phyloP scores from a whole-genome alignment of 2,888 invertebrate species.

The Leptinotarsa tumamoca region DNA sequence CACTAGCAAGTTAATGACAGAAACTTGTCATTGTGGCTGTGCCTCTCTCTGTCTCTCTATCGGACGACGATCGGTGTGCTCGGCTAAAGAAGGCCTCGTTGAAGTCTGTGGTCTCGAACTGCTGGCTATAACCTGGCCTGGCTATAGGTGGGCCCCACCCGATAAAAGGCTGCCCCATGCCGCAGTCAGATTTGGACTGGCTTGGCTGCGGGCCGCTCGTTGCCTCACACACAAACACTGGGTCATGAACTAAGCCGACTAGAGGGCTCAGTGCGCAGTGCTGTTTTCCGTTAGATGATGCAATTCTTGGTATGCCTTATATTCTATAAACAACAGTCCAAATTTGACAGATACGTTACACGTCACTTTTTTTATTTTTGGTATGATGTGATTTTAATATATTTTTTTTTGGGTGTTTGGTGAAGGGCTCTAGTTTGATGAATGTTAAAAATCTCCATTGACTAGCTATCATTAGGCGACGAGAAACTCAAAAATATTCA shows the following conservation, averaged over 20 bases:
- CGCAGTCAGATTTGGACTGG: constrained; percentile 56
- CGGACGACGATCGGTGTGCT: constrained; percentile 50
- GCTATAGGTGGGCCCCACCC: constrained; percentile 46
- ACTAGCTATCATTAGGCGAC: background rate
- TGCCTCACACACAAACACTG: constrained; percentile 25
- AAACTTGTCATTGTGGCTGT: constrained; percentile 65
- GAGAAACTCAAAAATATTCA: too few species aligned
- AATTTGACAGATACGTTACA: constrained; percentile 4
- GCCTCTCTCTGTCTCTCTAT: constrained; percentile 57
- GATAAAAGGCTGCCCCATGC: constrained; percentile 46
- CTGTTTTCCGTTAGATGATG: constrained; percentile 26
- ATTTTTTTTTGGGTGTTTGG: background rate
- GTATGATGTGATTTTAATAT: constrained; percentile 1
- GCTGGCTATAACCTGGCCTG: constrained; percentile 54
- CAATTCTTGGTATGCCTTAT: constrained; percentile 37
- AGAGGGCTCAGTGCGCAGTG: constrained; percentile 32
- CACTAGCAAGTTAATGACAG: constrained; percentile 65
- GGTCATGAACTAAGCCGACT: constrained; percentile 29
- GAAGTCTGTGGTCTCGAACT: constrained; percentile 60
- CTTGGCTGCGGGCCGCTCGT: constrained; percentile 41
- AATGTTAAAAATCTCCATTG: background rate
- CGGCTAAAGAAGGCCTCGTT: constrained; percentile 56
- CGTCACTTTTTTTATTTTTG: background rate
- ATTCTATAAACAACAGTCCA: constrained; percentile 39
- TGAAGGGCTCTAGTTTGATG: background rate